These are phyloP conservation scores for Chromoteleia sp. DNA, from an alignment of 2,888 invertebrate genomes.

Conservation along the genomic window DNA sequence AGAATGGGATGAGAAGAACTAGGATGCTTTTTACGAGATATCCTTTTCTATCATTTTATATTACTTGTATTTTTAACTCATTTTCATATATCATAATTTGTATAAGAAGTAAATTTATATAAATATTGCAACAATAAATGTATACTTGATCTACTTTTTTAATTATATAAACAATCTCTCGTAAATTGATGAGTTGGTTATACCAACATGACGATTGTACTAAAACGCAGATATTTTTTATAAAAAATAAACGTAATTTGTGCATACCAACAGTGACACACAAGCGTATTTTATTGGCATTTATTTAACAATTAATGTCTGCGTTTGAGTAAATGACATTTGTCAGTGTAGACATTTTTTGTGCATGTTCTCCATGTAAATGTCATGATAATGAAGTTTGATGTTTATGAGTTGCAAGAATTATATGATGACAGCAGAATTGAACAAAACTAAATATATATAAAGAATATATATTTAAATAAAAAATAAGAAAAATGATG, in stretches of 20 bases:
- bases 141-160: too few relatives aligned
- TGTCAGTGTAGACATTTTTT: slow-evolving; percentile 1
- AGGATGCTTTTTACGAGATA: slow-evolving; percentile 49
- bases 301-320: background rate
- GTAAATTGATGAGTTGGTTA: slow-evolving; percentile 11
- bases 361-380: slow-evolving; percentile 16
- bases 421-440: slow-evolving; percentile 2
- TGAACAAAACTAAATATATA: slow-evolving; percentile 5
- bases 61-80: slow-evolving; percentile 1
- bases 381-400: slow-evolving; percentile 24
- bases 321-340: slow-evolving; percentile 8
- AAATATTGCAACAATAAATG: too few relatives aligned
- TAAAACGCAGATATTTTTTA: slow-evolving; percentile 17
- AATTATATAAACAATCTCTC: slow-evolving; percentile 14
- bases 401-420: slow-evolving; percentile 5
- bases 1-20: slow-evolving; percentile 81
- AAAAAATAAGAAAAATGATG: too few relatives aligned
- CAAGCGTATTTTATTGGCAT: background rate
- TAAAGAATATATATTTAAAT: background rate
- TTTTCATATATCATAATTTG: too few relatives aligned
- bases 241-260: background rate
- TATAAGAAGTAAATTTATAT: background rate
- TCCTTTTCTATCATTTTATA: slow-evolving; percentile 13
- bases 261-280: background rate
- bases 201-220: background rate